phyloP scores from a whole-genome alignment of 2,888 invertebrate genomes.

The Tolmerus cingulatus region DNA sequence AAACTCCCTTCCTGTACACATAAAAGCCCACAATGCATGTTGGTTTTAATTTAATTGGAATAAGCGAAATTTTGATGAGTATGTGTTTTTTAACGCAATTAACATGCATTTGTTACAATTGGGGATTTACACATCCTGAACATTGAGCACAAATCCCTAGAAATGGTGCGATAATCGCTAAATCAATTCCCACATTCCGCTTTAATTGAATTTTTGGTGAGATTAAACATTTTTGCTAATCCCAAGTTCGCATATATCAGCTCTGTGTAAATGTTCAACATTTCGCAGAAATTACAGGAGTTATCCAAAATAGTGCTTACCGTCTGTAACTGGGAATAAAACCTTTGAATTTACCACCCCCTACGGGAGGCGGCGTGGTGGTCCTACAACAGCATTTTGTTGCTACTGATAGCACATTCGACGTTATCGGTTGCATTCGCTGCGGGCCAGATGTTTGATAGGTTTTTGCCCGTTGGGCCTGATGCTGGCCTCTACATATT shows the following conservation, averaged over 20 bases:
- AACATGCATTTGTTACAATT: not conserved
- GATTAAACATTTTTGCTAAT: slow-evolving; percentile 1
- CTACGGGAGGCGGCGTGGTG: not conserved
- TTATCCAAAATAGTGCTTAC: not conserved
- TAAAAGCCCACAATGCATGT: not conserved
- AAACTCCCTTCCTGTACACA: not conserved
- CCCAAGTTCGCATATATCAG: not conserved
- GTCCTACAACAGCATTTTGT: not conserved
- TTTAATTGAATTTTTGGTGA: not conserved
- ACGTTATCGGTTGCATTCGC: not conserved
- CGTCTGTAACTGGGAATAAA: not conserved
- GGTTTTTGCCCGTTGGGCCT: not conserved
- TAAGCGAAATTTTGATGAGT: not conserved
- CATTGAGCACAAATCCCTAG: not conserved
- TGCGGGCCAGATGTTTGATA: not conserved
- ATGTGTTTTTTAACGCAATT: not conserved
- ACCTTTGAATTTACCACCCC: not conserved
- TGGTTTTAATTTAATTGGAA: not conserved
- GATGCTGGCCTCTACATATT: not conserved
- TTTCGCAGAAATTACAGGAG: not conserved
- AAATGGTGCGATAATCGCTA: not conserved
- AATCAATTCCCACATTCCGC: not conserved
- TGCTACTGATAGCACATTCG: not conserved
- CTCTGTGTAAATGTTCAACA: not conserved
- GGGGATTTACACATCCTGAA: not conserved